Evolutionary conservation across 2,888 invertebrate genomes (phyloP).

Genomic region (Acanthopleura granulata): DNA sequence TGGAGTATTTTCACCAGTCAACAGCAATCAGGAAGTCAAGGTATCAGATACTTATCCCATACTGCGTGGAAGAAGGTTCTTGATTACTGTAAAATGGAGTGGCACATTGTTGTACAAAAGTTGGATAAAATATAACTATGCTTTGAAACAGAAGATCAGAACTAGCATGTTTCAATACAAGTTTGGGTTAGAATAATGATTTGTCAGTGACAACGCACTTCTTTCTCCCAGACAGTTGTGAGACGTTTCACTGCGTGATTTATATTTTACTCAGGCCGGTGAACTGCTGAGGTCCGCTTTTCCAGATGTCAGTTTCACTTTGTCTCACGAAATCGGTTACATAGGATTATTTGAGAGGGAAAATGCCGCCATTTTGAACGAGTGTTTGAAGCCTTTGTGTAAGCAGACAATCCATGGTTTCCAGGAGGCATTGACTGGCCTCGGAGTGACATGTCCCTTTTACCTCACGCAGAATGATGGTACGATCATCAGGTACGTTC

Average conservation of each 20-base stretch:
- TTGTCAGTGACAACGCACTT: too few relatives aligned
- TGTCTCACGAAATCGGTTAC: conserved; percentile 57
- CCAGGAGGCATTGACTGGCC: conserved; percentile 39
- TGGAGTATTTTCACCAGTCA: conserved; percentile 59
- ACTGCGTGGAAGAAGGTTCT: too few relatives aligned
- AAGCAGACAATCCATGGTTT: conserved; percentile 51
- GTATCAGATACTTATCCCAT: conserved; percentile 18
- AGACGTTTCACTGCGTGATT: too few relatives aligned
- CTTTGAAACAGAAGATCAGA: too few relatives aligned
- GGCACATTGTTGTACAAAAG: too few relatives aligned
- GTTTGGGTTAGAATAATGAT: too few relatives aligned
- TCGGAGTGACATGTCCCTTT: conserved; percentile 56
- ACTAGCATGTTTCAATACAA: too few relatives aligned
- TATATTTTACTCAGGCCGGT: conserved; percentile 27
- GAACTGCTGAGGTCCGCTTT: conserved; percentile 38
- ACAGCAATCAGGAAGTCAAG: conserved; percentile 50
- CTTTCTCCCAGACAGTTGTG: too few relatives aligned
- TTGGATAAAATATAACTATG: too few relatives aligned
- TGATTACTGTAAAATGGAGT: too few relatives aligned
- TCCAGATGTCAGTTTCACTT: conserved; percentile 54
- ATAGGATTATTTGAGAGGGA: conserved; percentile 64
- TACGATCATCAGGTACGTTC: conserved; percentile 50
- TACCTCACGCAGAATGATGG: conserved; percentile 66
- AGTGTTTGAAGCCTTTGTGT: conserved; percentile 59
- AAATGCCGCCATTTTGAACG: conserved; percentile 65